Conservation (phyloP, 2,888 invertebrate species). For the Steinernema scapterisci region DNA sequence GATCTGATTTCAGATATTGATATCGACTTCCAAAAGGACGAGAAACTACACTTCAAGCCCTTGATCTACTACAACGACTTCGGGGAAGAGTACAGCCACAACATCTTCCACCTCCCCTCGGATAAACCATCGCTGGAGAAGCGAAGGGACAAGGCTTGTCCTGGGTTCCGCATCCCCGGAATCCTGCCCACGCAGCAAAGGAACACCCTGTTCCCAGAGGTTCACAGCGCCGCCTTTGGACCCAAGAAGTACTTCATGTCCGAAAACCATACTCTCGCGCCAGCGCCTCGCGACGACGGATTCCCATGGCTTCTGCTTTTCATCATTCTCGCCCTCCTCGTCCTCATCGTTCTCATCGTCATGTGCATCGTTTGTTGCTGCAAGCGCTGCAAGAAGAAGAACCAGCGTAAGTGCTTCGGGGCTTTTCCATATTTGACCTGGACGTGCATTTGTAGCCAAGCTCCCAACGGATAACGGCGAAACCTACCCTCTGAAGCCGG, state of each 20-base stretch:
- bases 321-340: conserved; percentile 13
- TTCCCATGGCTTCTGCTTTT: conserved; percentile 3
- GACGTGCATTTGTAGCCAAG: not conserved
- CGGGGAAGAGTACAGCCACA: conserved; percentile 31
- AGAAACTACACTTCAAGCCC: conserved; percentile 39
- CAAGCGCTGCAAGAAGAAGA: conserved; percentile 18
- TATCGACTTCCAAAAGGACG: conserved; percentile 51
- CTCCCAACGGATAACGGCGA: conserved; percentile 11
- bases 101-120: conserved; percentile 33
- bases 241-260: conserved; percentile 24
- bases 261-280: not conserved
- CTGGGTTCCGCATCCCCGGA: conserved; percentile 40
- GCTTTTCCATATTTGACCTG: not conserved
- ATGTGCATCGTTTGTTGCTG: conserved; percentile 19
- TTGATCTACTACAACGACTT: conserved; percentile 40
- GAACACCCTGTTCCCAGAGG: conserved; percentile 19
- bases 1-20: conserved; percentile 45
- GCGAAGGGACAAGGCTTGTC: conserved; percentile 35
- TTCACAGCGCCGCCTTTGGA: not conserved
- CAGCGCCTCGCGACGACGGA: not conserved
- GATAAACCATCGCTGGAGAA: conserved; percentile 22
- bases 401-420: not conserved
- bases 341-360: conserved; percentile 18
- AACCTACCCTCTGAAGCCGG: not conserved
- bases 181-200: conserved; percentile 34